Conservation (phyloP, 2,797 vertebrate species). For the Petrocephalus schoutedeni region DNA sequence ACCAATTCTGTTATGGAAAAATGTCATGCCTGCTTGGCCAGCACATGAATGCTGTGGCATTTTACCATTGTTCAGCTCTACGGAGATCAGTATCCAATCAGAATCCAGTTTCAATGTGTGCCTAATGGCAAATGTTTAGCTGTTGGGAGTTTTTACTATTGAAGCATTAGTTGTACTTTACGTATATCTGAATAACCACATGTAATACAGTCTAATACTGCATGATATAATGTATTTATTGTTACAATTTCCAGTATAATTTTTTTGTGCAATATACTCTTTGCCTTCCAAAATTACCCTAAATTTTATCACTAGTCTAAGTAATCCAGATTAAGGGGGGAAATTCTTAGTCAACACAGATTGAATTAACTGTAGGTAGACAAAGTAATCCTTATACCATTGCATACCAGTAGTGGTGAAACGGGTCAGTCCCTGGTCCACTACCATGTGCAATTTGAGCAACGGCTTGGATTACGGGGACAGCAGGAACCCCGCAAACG, state of each 20-base stretch:
- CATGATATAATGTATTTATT: background rate
- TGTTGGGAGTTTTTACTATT: background rate
- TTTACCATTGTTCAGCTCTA: background rate
- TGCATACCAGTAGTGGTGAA: background rate
- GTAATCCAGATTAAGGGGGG: background rate
- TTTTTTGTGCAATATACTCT: background rate
- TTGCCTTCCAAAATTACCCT: background rate
- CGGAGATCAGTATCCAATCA: background rate
- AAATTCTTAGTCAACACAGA: background rate
- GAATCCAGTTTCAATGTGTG: background rate
- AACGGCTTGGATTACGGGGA: background rate
- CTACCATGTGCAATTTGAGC: background rate
- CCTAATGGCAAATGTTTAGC: background rate
- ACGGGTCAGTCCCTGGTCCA: background rate
- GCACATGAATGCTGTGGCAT: background rate
- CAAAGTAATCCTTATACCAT: background rate
- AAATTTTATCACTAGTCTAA: background rate
- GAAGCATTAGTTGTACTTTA: background rate
- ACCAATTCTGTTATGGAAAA: background rate
- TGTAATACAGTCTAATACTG: background rate
- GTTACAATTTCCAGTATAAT: background rate
- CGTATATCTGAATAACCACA: background rate
- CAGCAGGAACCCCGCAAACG: background rate
- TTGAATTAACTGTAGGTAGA: background rate
- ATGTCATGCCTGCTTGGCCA: background rate